Conservation (phyloP, 2,113 vertebrate species). For the Bungarus multicinctus region DNA sequence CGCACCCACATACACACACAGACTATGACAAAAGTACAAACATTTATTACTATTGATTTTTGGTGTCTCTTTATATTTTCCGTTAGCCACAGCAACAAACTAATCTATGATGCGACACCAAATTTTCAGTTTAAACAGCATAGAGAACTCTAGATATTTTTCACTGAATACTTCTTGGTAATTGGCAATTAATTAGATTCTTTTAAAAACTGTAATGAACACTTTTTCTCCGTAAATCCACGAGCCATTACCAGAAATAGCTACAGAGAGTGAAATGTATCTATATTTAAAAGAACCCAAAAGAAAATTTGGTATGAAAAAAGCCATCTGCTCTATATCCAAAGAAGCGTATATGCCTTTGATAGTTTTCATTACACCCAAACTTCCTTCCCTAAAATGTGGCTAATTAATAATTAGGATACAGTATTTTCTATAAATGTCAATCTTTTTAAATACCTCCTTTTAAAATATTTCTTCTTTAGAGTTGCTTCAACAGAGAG, state of each 20-base stretch:
- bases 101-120: slow-evolving; percentile 31
- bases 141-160: slow-evolving; percentile 48
- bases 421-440: neutral
- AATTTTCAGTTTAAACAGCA: slow-evolving; percentile 40
- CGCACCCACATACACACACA: too few relatives aligned
- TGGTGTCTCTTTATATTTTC: slow-evolving; percentile 37
- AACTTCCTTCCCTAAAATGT: neutral
- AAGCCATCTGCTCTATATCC: neutral
- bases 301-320: slow-evolving; percentile 26
- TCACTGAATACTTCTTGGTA: slow-evolving; percentile 34
- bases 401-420: neutral
- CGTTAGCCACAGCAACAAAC: slow-evolving; percentile 9
- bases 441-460: neutral
- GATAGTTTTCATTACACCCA: neutral
- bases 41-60: slow-evolving; percentile 32
- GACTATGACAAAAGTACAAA: slow-evolving; percentile 2
- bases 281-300: slow-evolving; percentile 16
- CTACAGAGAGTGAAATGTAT: slow-evolving; percentile 29
- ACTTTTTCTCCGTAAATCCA: slow-evolving; percentile 20
- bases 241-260: slow-evolving; percentile 46
- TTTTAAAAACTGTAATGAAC: slow-evolving; percentile 32
- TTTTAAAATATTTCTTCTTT: neutral
- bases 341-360: neutral
- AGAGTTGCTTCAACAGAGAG: neutral
- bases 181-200: slow-evolving; percentile 48